Base-by-base conservation (phyloP, 2,888 invertebrate genomes). In the Celastrina argiolus region DNA sequence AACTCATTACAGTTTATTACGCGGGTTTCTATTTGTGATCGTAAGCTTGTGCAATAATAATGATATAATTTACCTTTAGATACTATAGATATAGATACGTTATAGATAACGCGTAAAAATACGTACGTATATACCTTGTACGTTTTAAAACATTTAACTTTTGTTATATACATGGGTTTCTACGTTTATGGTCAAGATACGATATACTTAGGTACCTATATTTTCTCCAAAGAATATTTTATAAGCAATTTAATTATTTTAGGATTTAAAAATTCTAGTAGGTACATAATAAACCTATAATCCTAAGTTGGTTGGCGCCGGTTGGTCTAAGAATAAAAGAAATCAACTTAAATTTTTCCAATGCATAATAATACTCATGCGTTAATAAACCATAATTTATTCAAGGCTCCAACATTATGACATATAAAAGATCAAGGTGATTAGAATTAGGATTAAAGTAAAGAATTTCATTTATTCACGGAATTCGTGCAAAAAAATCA, bases 331-430 rank as follows among this genome's bases (percentile, higher is more conserved):
- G 10, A 18, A 45, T 12, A 12, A 51, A 51, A 51, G 18, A 8
- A 22, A 51, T 51, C 51, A 12, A 22, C 22, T 51, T 26, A 10
- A 22, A 22, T 51, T 51, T 61, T 36, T 39, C 12, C 18, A 31
- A 61, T 22, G 36, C 39, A 61, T 39, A 61, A 61, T 22, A 36
- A 61, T 39, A 56, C 26, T 12, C 14, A 59, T 16, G 31, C 34
- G 39, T 18, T 36, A 59, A 22, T 16, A 36, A 61, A 61, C 34
- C n/a, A 61, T 61, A 34, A 61, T 61, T 61, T 61, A 61, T 61
- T 61, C 61, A 61, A 61, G 61, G 61, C 14, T 31, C 10, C 18
- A 22, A 16, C 34, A 34, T 16, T 61, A 39, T 36, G 14, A 61
- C 22, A 31, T 16, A 58, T 31, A 58, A 58, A 58, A 61, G 36